Evolutionary conservation across 2,888 invertebrate species (phyloP).

Genomic region (Nipponacmea schrenckii): DNA sequence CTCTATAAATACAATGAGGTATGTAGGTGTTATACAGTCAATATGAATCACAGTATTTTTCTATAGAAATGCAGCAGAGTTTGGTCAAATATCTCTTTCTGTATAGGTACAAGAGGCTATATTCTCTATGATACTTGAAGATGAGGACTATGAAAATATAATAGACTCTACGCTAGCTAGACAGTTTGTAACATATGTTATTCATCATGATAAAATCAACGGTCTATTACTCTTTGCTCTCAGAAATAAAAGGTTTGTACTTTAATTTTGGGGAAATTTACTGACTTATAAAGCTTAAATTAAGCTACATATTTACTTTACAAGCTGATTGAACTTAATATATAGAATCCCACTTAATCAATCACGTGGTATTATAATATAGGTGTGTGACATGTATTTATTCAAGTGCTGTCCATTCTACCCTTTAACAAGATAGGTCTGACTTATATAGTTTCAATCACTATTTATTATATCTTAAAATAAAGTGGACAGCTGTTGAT

Average conservation of each 20-base stretch:
- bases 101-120: conserved; percentile 40
- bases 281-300: too few relatives aligned
- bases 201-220: conserved; percentile 36
- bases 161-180: conserved; percentile 12
- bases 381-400: too few relatives aligned
- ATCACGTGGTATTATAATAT: too few relatives aligned
- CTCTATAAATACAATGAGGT: too few relatives aligned
- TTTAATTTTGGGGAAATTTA: too few relatives aligned
- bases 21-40: too few relatives aligned
- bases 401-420: not conserved
- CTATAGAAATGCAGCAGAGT: too few relatives aligned
- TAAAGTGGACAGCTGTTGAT: too few relatives aligned
- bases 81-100: conserved; percentile 12
- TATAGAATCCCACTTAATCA: too few relatives aligned
- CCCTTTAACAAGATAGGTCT: too few relatives aligned
- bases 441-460: not conserved
- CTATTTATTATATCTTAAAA: too few relatives aligned
- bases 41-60: too few relatives aligned
- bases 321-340: not conserved
- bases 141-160: conserved; percentile 36
- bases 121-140: conserved; percentile 32
- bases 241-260: conserved; percentile 37
- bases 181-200: conserved; percentile 36
- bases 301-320: not conserved
- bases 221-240: conserved; percentile 41